These are phyloP conservation scores for Danio tinwini DNA, from an alignment of 2,797 vertebrate species.

Conservation along the genomic window DNA sequence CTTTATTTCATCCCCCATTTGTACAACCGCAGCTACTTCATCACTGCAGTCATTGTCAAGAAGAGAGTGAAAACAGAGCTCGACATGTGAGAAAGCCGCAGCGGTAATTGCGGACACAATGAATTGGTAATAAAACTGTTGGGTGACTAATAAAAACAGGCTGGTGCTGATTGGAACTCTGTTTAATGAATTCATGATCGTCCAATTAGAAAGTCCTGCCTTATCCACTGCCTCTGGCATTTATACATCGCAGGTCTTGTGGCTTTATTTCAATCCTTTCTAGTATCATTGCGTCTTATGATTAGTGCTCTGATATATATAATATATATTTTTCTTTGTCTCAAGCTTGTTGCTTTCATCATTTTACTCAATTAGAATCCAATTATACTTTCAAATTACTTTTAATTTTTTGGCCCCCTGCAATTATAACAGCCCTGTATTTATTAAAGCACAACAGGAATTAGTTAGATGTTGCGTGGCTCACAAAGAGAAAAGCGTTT, in stretches of 20 bases:
- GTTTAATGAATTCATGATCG: constrained; percentile 71
- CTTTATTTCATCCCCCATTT: constrained; percentile 28
- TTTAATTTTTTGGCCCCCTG: constrained; percentile 66
- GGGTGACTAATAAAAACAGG: constrained; percentile 70
- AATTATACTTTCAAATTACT: constrained; percentile 73
- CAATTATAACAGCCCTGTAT: constrained; percentile 69
- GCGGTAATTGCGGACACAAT: constrained; percentile 62
- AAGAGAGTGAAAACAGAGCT: constrained; percentile 31
- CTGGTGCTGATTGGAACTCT: constrained; percentile 69
- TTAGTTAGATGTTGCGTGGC: constrained; percentile 62
- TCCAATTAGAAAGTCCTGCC: constrained; percentile 71
- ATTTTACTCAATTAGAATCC: constrained; percentile 77
- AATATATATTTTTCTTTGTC: constrained; percentile 49
- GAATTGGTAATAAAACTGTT: constrained; percentile 66
- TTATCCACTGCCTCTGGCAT: constrained; percentile 64
- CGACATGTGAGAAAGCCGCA: constrained; percentile 45
- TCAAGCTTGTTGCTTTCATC: constrained; percentile 64
- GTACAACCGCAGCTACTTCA: constrained; percentile 21
- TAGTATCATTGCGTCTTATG: constrained; percentile 69
- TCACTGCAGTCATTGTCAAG: constrained; percentile 31
- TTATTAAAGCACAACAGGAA: constrained; percentile 69
- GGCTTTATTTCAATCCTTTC: constrained; percentile 67
- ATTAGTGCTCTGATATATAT: no score
- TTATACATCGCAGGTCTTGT: constrained; percentile 64
- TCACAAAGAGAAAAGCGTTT: constrained; percentile 63